Evolutionary conservation across 2,888 invertebrate species (phyloP), one percentile per base, ranked within the genome.

Genomic region (Aradus depressus): DNA sequence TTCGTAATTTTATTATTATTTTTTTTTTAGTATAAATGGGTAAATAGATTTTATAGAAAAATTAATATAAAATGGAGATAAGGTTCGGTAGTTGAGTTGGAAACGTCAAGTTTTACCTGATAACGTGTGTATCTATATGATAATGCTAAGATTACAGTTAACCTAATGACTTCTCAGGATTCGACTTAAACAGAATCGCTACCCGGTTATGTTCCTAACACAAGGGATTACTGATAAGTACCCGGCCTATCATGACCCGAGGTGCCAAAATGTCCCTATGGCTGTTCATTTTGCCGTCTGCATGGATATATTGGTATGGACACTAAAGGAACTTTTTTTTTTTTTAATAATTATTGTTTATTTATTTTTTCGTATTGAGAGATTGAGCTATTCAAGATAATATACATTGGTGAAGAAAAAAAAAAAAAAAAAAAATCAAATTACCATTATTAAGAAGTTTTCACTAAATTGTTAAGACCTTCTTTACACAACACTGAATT

Each of bases 151-250:
- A 44, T n/a, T 31, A 12, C 12, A 5, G 5, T 23, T 5, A 5
- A 39, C 25, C 4, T 4, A 4, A 25, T 8, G 16, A 32, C 18
- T 45, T 59, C 65, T 16, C 59, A 77, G 76, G 71, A 75, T 96
- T 59, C 78, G 89, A 21, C 71, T 85, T 60, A 98, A 98, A 65
- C 98, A 98, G 71, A 97, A 96, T 70, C 85, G 84, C 62, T 98
- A 91, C 70, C 97, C 97, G 0, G 89, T 96, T 6, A 81, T 97
- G 75, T 95, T 97, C 66, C 72, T 98, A 55, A 93, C 93, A 3
- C 81, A 91, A 62, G 86, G 85, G 0, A 71, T 76, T 5, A 81
- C 81, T 0, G 65, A 66, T 4, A 69, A 76, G 58, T 96, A 91
- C 66, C 77, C 82, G 41, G 78, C 80, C 31, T 96, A 89, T 66